phyloP scores from a whole-genome alignment of 2,797 vertebrate species.

The Sebastes melanostomus region DNA sequence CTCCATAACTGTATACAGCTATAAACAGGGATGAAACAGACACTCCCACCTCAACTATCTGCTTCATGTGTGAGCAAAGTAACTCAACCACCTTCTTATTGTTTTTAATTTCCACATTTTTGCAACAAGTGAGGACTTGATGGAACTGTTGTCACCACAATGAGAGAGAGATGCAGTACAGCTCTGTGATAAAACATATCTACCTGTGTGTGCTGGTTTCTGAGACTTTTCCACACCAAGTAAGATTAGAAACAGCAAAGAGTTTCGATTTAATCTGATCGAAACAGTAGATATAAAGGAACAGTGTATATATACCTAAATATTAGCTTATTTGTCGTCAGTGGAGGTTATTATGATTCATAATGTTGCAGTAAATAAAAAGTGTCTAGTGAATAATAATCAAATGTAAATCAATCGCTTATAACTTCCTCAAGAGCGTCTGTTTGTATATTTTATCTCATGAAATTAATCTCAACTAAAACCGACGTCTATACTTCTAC shows the following conservation, averaged over 20 bases:
- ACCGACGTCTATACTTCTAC: not conserved
- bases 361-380: not conserved
- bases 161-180: not conserved
- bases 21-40: not conserved
- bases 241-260: not conserved
- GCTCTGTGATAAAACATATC: not conserved
- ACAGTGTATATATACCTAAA: not conserved
- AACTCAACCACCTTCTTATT: not conserved
- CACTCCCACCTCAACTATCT: conserved; percentile 26
- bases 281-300: not conserved
- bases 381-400: not conserved
- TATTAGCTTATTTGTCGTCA: not conserved
- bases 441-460: not conserved
- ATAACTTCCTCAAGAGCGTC: not conserved
- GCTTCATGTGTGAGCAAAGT: conserved; percentile 12
- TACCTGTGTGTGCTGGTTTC: not conserved
- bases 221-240: not conserved
- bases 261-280: conserved; percentile 19
- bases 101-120: conserved; percentile 11
- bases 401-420: not conserved
- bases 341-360: not conserved
- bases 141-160: not conserved
- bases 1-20: not conserved
- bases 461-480: not conserved
- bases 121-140: conserved; percentile 51